Evolutionary conservation across 2,797 vertebrate species (phyloP), one percentile per base, ranked within the genome.

Genomic region (Rousettus madagascariensis): DNA sequence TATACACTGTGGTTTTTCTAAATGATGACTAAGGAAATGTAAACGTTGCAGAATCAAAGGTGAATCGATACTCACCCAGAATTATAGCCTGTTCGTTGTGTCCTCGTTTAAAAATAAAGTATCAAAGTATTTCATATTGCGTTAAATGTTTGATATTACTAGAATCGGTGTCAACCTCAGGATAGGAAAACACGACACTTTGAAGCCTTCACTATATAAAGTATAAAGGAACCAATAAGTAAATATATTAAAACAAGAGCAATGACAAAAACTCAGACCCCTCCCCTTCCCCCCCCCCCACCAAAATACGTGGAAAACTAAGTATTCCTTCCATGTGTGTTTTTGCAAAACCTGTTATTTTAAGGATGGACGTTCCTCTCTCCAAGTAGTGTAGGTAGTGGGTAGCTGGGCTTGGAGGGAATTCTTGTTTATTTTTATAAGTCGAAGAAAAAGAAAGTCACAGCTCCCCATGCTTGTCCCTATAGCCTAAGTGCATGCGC

Each of bases 21-120:
- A 82, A 17, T 78, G 79, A 93, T 43, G 55, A 88, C 49, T 17
- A 68, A 71, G 8, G 51, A 95, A 28, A 41, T 28, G 36, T 77
- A 55, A 55, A 90, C 92, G 68, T n/a, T 72, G 53, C 36, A 78
- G 28, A 96, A 66, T 41, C 80, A 66, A 79, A 94, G 65, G 43
- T 65, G 84, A 82, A 93, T 84, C 68, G 68, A 84, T 89, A 66
- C 15, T 7, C 49, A 61, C 11, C 36, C 63, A 75, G 71, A 95
- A 66, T 92, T 53, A 65, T 0, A 61, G 53, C 49, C 65, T 49
- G 22, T 69, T 26, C 38, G 30, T 79, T 3, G 0, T 46, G 19
- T n/a, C 36, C n/a, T 68, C 30, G 49, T 92, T 69, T 4, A 87
- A 85, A 93, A 66, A 26, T 33, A 68, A 90, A 49, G 30, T 38